Percentiles rank a stretch among this genome's conserved stretches.
Conservation (phyloP, 2,113 vertebrate species). For the Ameiurus melas region DNA sequence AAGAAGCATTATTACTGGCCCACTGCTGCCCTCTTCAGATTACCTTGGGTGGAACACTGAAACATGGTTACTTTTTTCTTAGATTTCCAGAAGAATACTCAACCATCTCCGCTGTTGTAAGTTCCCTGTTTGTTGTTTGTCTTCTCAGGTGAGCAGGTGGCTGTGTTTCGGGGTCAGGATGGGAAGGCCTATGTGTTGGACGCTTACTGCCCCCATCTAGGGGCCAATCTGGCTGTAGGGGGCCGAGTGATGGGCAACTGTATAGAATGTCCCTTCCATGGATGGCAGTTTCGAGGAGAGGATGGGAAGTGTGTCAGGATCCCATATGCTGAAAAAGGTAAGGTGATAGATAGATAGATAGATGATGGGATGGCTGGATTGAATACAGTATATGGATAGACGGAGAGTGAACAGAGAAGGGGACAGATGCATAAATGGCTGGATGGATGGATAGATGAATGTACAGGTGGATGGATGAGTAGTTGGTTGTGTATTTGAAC, state of each 20-base stretch:
- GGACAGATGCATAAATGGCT: no score
- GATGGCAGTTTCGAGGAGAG: conserved; percentile 78
- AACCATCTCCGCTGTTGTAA: background rate
- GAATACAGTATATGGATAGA: background rate
- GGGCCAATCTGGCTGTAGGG: conserved; percentile 74
- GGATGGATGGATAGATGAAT: background rate
- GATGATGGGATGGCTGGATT: no score
- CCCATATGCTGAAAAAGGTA: conserved; percentile 75
- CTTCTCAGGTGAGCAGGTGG: conserved; percentile 69
- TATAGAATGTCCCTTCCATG: conserved; percentile 80
- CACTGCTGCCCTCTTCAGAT: conserved; percentile 23
- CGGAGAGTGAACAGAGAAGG: no score
- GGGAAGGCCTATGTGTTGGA: conserved; percentile 71
- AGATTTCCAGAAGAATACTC: background rate
- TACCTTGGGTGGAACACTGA: background rate
- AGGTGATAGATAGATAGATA: background rate
- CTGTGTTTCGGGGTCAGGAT: conserved; percentile 67
- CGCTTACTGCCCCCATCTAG: conserved; percentile 80
- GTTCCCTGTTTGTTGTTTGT: conserved; percentile 22
- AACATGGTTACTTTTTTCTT: background rate
- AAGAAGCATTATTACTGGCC: background rate
- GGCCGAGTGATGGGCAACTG: conserved; percentile 75
- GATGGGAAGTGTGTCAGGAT: conserved; percentile 76
- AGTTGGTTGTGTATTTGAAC: background rate
- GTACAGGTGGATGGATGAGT: background rate